These are phyloP conservation scores for Ovibos moschatus DNA, from an alignment of 2,113 vertebrate genomes.

Conservation along the genomic window DNA sequence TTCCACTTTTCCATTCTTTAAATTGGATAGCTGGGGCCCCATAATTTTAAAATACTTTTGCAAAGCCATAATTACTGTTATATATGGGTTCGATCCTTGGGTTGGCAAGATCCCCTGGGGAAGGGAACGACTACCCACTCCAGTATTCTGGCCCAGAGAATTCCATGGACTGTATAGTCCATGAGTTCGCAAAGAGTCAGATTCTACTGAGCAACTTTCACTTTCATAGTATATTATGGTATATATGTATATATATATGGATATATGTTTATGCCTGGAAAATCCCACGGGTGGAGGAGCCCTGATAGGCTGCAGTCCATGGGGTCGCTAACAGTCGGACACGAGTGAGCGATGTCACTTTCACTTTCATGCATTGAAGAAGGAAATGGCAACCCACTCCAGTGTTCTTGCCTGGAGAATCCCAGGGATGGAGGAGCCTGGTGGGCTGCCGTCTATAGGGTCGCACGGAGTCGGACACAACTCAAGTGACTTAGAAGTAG, in stretches of 20 bases:
- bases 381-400: too few relatives aligned
- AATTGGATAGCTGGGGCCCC: not conserved
- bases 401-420: too few relatives aligned
- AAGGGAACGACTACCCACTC: not conserved
- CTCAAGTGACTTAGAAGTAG: too few relatives aligned
- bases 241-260: fast-evolving
- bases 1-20: not conserved
- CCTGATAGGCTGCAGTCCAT: too few relatives aligned
- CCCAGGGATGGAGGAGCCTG: too few relatives aligned
- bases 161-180: not conserved
- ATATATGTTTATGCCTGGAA: too few relatives aligned
- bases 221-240: not conserved
- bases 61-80: not conserved
- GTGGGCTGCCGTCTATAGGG: too few relatives aligned
- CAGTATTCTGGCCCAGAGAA: not conserved
- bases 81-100: not conserved
- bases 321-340: too few relatives aligned
- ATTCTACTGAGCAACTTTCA: not conserved
- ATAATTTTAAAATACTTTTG: not conserved
- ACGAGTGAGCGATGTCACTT: too few relatives aligned
- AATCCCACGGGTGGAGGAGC: too few relatives aligned
- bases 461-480: too few relatives aligned
- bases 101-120: not conserved
- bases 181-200: fast-evolving
- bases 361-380: too few relatives aligned